Conservation (phyloP, 2,888 invertebrate genomes). For the Cylloceria caligata region DNA sequence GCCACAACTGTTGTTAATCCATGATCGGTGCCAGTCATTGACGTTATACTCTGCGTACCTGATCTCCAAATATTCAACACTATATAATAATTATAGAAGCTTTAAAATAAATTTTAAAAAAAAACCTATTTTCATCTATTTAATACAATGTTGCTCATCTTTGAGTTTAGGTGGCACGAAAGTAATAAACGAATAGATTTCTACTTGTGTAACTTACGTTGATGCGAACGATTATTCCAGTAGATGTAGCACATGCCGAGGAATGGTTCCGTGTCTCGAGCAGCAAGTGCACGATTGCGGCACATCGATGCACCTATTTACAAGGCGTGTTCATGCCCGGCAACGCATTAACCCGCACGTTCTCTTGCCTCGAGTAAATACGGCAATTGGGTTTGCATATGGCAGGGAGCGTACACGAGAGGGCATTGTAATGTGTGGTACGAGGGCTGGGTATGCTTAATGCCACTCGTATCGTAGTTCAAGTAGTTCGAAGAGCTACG, state of each 20-base stretch:
- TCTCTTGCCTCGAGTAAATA: slow-evolving; percentile 55
- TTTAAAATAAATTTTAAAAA: neutral
- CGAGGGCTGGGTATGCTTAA: slow-evolving; percentile 44
- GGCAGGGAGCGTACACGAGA: slow-evolving; percentile 44
- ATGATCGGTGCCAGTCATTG: no score
- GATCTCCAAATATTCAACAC: no score
- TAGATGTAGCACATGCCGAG: slow-evolving; percentile 1
- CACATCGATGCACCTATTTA: slow-evolving; percentile 49
- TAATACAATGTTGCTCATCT: neutral
- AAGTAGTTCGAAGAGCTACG: slow-evolving; percentile 39
- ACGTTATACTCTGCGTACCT: no score
- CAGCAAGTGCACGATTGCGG: slow-evolving; percentile 16
- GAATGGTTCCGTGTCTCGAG: neutral
- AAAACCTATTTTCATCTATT: neutral
- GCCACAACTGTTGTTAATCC: no score
- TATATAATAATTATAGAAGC: neutral
- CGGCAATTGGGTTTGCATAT: slow-evolving; percentile 61
- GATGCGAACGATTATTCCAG: slow-evolving; percentile 3
- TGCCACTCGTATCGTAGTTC: slow-evolving; percentile 47
- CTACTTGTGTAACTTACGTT: neutral
- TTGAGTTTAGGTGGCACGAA: neutral
- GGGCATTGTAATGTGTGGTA: slow-evolving; percentile 49
- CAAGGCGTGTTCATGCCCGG: slow-evolving; percentile 35
- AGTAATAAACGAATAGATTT: neutral
- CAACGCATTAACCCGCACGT: slow-evolving; percentile 24